Base-by-base conservation (phyloP, 1,140 invertebrate genomes). In the Zophobas atratus region DNA sequence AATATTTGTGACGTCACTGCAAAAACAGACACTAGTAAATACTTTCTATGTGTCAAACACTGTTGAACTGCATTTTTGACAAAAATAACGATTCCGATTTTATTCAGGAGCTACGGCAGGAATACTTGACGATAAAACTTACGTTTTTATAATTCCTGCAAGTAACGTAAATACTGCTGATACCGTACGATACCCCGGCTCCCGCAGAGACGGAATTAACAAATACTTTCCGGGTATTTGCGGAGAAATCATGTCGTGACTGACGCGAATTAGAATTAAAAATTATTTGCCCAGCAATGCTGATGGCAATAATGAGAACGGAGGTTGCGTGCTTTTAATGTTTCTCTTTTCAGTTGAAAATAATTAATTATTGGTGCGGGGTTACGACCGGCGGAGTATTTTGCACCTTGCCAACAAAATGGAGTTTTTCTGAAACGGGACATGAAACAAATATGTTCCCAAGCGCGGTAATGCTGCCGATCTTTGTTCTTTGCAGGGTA, bases 321-420 rank as follows among this genome's bases (percentile, higher is more conserved):
- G 43, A 67, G n/a, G 8, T 67, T 67, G 60, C 60, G 60, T 67
- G 60, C 60, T 43, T 67, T 67, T 41, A 67, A 43, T 67, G 60
- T 33, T 48, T 20, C 39, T 67, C 6, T 67, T 46, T 67, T 43
- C 39, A 67, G 38, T 67, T 67, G 43, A 67, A 67, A 67, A 67
- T 67, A 67, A 67, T 67, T 67, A 67, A 67, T 46, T 67, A 33
- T 67, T 67, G 41, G 6, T 33, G 8, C 1, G n/a, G 60, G 35
- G 60, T 46, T 67, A 2, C 49, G 43, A 46, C 43, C 8, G 43
- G 3, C 8, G 56, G 34, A 60, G 56, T 60, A 60, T 60, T 39
- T 39, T 60, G 20, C 56, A 60, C 56, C 56, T 39, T 8, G 35
- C 0, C n/a, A 60, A 60, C 36, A 36, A 60, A 60, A 6, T 60